A percentile compares a stretch with the other conserved stretches of the same genome.
phyloP scores from a whole-genome alignment of 2,797 vertebrate species.

The Neostethus bicornis region DNA sequence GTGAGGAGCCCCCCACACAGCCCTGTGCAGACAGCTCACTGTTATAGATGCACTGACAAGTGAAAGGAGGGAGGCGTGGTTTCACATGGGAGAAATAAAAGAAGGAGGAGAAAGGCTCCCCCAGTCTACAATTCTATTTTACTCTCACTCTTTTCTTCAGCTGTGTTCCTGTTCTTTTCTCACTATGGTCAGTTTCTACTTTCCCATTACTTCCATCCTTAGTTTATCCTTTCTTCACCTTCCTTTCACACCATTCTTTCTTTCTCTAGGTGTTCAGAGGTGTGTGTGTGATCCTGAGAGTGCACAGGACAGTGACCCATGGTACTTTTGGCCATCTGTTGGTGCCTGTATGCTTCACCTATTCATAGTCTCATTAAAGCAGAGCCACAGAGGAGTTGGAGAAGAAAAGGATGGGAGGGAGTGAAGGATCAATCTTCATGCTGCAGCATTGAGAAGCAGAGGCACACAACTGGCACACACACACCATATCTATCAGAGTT shows the following conservation, averaged over 20 bases:
- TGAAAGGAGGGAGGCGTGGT: conserved; percentile 82
- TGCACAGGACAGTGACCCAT: conserved; percentile 55
- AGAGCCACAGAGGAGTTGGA: conserved; percentile 66
- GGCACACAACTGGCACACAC: conserved; percentile 62
- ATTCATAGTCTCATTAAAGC: conserved; percentile 79
- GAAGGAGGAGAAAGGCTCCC: conserved; percentile 73
- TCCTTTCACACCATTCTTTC: conserved; percentile 10
- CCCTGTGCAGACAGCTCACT: conserved; percentile 77
- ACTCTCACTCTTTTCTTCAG: conserved; percentile 51
- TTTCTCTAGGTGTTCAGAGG: conserved; percentile 40
- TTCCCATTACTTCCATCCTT: conserved; percentile 30
- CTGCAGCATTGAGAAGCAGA: conserved; percentile 60
- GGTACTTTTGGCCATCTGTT: conserved; percentile 79
- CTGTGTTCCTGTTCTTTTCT: conserved; percentile 36
- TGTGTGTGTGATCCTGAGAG: conserved; percentile 14
- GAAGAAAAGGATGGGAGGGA: conserved; percentile 74
- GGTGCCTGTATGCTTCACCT: conserved; percentile 76
- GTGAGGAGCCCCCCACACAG: conserved; percentile 72
- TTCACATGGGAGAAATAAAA: conserved; percentile 79
- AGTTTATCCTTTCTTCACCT: conserved; percentile 41
- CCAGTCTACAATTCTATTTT: conserved; percentile 83
- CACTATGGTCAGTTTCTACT: conserved; percentile 25
- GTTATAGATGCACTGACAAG: conserved; percentile 83
- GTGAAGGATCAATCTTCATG: conserved; percentile 72
- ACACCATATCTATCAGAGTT: conserved; percentile 69